These are phyloP conservation scores for Mactromeris polynyma DNA, from an alignment of 2,888 invertebrate species.

Conservation along the genomic window DNA sequence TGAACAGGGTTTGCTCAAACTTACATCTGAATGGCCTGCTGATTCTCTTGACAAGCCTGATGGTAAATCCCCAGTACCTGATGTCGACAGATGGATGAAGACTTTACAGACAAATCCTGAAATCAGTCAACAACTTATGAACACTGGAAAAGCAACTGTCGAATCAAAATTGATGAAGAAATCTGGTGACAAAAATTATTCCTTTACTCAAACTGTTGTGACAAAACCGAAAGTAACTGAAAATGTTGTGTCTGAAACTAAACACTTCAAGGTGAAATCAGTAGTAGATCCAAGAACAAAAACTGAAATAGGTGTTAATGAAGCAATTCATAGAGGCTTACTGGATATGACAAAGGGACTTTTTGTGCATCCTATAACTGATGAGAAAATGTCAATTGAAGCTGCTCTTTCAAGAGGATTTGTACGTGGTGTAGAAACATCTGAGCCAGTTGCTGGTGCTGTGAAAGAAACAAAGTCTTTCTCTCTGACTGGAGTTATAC, in stretches of 20 bases:
- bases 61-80: conserved; percentile 42
- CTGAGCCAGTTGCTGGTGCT: conserved; percentile 91
- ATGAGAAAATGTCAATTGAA: conserved; percentile 92
- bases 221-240: conserved; percentile 78
- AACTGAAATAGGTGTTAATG: conserved; percentile 87
- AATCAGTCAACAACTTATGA: conserved; percentile 56
- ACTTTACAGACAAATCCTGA: conserved; percentile 61
- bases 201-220: conserved; percentile 82
- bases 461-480: conserved; percentile 92
- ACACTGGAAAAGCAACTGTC: conserved; percentile 71
- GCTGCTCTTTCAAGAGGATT: conserved; percentile 94
- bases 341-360: conserved; percentile 91
- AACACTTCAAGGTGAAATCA: conserved; percentile 81
- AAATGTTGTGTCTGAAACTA: conserved; percentile 82
- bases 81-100: conserved; percentile 66
- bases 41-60: conserved; percentile 15
- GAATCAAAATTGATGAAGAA: conserved; percentile 77
- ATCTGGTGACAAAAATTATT: conserved; percentile 74
- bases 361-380: conserved; percentile 91
- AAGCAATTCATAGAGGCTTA: conserved; percentile 94
- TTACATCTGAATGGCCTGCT: conserved; percentile 80
- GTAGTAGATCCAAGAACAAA: conserved; percentile 87
- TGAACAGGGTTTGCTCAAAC: conserved; percentile 77
- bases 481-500: conserved; percentile 92
- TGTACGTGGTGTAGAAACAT: conserved; percentile 93